Conservation (phyloP, 2,113 vertebrate genomes). For the Emberiza fucata region DNA sequence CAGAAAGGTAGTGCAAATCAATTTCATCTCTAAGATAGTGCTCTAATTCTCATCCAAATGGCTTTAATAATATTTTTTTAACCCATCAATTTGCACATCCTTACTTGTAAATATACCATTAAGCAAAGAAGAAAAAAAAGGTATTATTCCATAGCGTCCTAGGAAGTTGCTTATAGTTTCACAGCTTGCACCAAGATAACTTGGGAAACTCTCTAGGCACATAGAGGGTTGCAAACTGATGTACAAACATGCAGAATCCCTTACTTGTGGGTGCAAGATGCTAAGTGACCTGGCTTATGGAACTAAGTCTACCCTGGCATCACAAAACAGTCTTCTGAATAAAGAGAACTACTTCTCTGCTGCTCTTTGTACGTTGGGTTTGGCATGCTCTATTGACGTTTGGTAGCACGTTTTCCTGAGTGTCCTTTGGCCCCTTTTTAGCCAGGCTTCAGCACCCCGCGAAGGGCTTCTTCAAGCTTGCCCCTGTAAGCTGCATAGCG, state of each 20-base stretch:
- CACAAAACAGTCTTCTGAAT: constrained; percentile 44
- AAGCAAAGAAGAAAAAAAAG: constrained; percentile 34
- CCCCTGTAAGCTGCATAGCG: constrained; percentile 84
- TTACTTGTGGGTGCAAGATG: constrained; percentile 19
- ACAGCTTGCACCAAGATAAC: constrained; percentile 62
- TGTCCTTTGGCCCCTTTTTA: constrained; percentile 57
- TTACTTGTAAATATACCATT: constrained; percentile 59
- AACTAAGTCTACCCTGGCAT: constrained; percentile 52
- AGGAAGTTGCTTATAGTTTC: constrained; percentile 39
- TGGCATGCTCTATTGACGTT: constrained; percentile 47
- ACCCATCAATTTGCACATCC: constrained; percentile 57
- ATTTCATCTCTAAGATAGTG: constrained; percentile 44
- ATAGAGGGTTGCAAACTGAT: constrained; percentile 21
- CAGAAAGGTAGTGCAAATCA: constrained; percentile 67
- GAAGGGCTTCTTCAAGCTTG: constrained; percentile 87
- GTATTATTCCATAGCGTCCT: constrained; percentile 40
- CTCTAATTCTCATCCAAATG: neutral
- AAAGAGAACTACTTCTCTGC: constrained; percentile 56
- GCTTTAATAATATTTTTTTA: neutral
- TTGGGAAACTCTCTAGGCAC: constrained; percentile 20
- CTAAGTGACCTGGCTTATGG: constrained; percentile 20
- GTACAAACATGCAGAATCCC: constrained; percentile 50
- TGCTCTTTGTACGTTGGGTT: neutral
- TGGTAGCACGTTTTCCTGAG: constrained; percentile 27
- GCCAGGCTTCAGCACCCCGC: constrained; percentile 69